Percentiles rank a stretch among this genome's conserved stretches.
phyloP scores from a whole-genome alignment of 2,888 invertebrate genomes.

The Pterostichus madidus region DNA sequence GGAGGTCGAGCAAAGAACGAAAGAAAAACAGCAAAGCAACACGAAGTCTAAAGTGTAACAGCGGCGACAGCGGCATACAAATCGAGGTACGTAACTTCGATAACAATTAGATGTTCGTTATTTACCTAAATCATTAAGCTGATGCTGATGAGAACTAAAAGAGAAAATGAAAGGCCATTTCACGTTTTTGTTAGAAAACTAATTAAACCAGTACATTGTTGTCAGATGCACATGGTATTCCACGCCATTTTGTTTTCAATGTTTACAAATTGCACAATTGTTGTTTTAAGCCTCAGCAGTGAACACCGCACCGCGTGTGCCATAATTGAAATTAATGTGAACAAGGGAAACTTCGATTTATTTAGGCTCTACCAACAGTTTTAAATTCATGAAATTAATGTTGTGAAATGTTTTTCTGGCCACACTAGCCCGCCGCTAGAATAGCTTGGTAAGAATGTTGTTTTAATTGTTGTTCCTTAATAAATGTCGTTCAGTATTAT shows the following conservation, averaged over 20 bases:
- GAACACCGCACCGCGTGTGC: slow-evolving; percentile 6
- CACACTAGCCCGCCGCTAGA: slow-evolving; percentile 77
- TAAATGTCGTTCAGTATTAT: slow-evolving; percentile 66
- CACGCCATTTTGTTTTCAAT: slow-evolving; percentile 8
- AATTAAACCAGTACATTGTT: slow-evolving; percentile 7
- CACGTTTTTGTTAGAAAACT: slow-evolving; percentile 9
- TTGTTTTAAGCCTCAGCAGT: not conserved
- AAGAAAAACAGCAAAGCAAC: slow-evolving; percentile 84
- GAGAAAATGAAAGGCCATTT: slow-evolving; percentile 19
- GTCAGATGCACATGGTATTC: slow-evolving; percentile 7
- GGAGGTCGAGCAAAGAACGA: slow-evolving; percentile 86
- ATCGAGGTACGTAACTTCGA: slow-evolving; percentile 78
- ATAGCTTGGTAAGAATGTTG: slow-evolving; percentile 77
- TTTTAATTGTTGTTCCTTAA: slow-evolving; percentile 68
- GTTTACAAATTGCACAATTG: not conserved
- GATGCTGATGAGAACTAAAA: slow-evolving; percentile 13
- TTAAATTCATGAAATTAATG: slow-evolving; percentile 62
- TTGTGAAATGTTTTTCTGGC: slow-evolving; percentile 73
- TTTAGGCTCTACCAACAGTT: slow-evolving; percentile 1
- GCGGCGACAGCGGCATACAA: slow-evolving; percentile 87
- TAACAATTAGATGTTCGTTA: not conserved
- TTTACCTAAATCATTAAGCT: slow-evolving; percentile 56
- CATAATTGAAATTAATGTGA: too few species aligned
- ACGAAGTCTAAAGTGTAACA: slow-evolving; percentile 85
- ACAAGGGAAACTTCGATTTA: slow-evolving; percentile 1